Percentiles rank a stretch among this genome's conserved stretches.
Conservation (phyloP, 2,797 vertebrate genomes). For the Siniperca undulata region DNA sequence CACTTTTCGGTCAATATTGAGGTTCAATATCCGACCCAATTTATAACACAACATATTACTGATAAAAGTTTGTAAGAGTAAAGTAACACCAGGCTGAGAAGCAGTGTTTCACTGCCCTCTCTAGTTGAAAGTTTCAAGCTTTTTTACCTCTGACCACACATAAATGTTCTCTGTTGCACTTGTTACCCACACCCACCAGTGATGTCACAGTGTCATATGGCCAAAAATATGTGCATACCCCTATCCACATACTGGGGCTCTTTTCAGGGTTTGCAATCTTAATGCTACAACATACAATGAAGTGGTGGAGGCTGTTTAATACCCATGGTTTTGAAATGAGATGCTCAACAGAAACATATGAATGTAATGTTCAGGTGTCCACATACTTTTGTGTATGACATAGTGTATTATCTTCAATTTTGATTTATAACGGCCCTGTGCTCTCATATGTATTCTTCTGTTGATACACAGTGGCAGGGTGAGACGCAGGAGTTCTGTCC, state of each 20-base stretch:
- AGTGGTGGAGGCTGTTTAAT: background rate
- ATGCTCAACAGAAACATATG: too few species aligned
- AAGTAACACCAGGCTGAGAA: too few species aligned
- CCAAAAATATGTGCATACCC: background rate
- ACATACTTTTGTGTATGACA: background rate
- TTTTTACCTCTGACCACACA: too few species aligned
- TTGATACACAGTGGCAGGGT: constrained; percentile 90
- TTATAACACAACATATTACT: too few species aligned
- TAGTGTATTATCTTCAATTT: background rate
- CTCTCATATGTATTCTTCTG: constrained; percentile 26
- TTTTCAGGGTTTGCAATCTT: constrained; percentile 6
- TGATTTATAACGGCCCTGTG: background rate
- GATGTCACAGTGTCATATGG: background rate
- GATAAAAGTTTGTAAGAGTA: too few species aligned
- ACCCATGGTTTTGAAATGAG: constrained; percentile 3
- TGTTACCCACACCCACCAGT: too few species aligned
- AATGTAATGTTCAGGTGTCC: background rate
- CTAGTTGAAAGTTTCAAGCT: too few species aligned
- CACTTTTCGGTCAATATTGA: background rate
- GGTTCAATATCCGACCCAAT: too few species aligned
- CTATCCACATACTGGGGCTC: background rate
- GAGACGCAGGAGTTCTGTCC: constrained; percentile 98
- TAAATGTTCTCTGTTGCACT: too few species aligned
- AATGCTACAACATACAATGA: background rate
- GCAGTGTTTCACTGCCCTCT: too few species aligned